Percentiles rank a stretch among this genome's conserved stretches.
Evolutionary conservation across 2,113 vertebrate genomes (phyloP).

Genomic region (Circaetus cinerascens): DNA sequence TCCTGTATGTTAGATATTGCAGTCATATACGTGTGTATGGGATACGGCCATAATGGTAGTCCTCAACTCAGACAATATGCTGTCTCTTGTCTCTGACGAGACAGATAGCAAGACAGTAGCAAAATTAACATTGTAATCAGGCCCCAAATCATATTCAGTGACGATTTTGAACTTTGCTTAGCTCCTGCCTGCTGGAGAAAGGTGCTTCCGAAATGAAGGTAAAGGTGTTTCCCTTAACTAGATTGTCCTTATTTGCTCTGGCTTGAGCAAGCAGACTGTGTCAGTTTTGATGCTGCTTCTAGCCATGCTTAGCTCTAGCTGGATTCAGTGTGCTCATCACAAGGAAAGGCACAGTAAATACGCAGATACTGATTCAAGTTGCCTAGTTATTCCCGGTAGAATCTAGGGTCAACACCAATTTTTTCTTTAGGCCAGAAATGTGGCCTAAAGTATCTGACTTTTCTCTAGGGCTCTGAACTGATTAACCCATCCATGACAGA

Average conservation of each 20-base stretch:
- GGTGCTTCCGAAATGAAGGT: not conserved
- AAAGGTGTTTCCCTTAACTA: not conserved
- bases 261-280: not conserved
- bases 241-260: not conserved
- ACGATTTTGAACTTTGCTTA: not conserved
- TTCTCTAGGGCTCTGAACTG: not conserved
- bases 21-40: too few species aligned
- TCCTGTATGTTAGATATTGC: not conserved
- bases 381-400: not conserved
- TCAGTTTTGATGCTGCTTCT: not conserved
- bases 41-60: not conserved
- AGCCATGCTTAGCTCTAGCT: not conserved
- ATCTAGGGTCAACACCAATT: not conserved
- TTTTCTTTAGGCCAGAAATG: not conserved
- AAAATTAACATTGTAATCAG: not conserved
- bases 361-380: not conserved
- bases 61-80: not conserved
- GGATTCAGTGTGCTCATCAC: not conserved
- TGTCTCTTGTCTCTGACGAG: not conserved
- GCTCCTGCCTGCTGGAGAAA: not conserved
- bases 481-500: not conserved
- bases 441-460: not conserved
- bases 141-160: not conserved
- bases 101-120: too few species aligned
- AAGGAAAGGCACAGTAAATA: not conserved